phyloP scores from a whole-genome alignment of 1,140 invertebrate genomes.

The Protaetia brevitarsis region DNA sequence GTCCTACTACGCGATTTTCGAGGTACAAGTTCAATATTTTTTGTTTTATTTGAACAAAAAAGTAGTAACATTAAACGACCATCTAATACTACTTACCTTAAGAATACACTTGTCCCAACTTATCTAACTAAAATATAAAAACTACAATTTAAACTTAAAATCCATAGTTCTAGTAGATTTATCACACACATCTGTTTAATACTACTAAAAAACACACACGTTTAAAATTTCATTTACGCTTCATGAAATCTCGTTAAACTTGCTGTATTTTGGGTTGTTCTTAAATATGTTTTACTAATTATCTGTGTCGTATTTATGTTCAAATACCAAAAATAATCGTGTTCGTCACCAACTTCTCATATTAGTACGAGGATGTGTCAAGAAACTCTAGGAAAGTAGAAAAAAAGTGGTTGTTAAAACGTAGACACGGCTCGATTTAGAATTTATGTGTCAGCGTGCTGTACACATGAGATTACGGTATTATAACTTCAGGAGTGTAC shows the following conservation, averaged over 20 bases:
- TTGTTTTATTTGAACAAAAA: no score
- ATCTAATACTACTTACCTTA: no score
- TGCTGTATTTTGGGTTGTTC: not conserved
- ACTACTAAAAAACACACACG: no score
- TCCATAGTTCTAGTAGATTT: no score
- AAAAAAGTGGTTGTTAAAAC: not conserved
- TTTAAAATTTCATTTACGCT: not conserved
- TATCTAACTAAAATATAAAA: no score
- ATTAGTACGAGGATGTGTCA: not conserved
- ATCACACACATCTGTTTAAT: no score
- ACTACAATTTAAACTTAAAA: no score
- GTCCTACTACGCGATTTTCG: no score
- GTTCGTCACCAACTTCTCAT: not conserved
- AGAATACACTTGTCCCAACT: no score
- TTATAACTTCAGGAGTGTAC: not conserved
- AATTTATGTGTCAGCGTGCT: not conserved
- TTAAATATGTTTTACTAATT: constrained; percentile 16
- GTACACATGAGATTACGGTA: not conserved
- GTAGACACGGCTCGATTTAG: not conserved
- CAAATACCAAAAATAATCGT: constrained; percentile 9
- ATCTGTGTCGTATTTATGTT: not conserved
- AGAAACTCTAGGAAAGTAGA: not conserved
- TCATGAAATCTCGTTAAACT: not conserved
- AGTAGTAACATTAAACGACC: no score
- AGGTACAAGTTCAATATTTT: no score